Conservation (phyloP, 2,113 vertebrate genomes). For the Chloropsis cyanopogon region DNA sequence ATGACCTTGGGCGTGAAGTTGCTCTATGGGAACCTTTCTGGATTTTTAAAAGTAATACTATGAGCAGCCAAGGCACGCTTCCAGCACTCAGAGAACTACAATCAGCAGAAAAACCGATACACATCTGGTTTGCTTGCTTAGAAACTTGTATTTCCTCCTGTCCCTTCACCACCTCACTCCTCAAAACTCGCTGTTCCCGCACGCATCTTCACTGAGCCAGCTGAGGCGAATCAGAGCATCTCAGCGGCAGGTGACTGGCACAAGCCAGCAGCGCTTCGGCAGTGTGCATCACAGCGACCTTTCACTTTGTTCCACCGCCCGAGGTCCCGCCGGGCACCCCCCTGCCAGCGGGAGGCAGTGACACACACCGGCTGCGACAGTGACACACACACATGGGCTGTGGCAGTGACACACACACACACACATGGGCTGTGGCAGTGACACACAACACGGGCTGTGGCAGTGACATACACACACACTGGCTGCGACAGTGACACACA, state of each 20-base stretch:
- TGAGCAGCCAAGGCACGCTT: not conserved
- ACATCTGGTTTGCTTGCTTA: not conserved
- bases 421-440: too few species aligned
- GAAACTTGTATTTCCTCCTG: not conserved
- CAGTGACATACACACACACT: too few species aligned
- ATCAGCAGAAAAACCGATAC: not conserved
- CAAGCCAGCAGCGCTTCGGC: not conserved
- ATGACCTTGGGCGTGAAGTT: not conserved
- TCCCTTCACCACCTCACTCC: not conserved
- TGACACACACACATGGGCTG: too few species aligned
- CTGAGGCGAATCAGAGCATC: not conserved
- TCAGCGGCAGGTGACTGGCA: fast-evolving
- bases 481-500: too few species aligned
- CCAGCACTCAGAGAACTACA: not conserved
- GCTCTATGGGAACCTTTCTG: not conserved
- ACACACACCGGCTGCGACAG: too few species aligned
- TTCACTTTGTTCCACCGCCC: fast-evolving
- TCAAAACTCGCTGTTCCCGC: not conserved
- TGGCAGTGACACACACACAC: too few species aligned
- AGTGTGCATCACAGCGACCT: fast-evolving
- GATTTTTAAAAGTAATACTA: not conserved
- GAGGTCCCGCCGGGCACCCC: not conserved
- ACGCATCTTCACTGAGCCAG: not conserved
- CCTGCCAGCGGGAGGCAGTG: not conserved
- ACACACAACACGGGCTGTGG: too few species aligned